Percentiles rank a stretch among this genome's conserved stretches.
Conservation (phyloP, 2,113 vertebrate genomes). For the Candoia aspera region DNA sequence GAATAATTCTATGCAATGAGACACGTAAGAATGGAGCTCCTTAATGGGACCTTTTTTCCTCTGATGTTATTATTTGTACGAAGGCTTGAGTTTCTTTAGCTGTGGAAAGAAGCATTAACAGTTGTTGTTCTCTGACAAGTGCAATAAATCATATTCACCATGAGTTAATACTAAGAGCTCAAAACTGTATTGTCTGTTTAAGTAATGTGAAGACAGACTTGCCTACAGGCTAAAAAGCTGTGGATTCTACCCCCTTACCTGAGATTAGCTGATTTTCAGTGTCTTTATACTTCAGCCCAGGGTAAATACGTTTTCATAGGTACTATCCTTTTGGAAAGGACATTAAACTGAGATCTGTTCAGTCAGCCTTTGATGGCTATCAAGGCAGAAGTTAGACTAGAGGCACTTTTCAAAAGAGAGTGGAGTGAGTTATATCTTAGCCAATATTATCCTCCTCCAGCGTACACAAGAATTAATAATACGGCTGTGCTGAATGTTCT, state of each 20-base stretch:
- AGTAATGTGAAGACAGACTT: conserved; percentile 8
- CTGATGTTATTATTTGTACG: neutral
- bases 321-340: conserved; percentile 10
- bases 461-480: conserved; percentile 21
- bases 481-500: neutral
- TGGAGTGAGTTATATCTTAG: neutral
- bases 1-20: neutral
- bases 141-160: conserved; percentile 22
- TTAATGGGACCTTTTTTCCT: neutral
- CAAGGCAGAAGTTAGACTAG: conserved; percentile 32
- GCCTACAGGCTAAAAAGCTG: conserved; percentile 6
- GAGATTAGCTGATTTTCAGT: conserved; percentile 33
- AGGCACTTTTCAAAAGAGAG: conserved; percentile 20
- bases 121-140: conserved; percentile 14
- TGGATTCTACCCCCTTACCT: conserved; percentile 29
- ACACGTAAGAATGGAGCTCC: neutral
- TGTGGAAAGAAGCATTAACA: neutral
- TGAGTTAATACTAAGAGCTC: conserved; percentile 21
- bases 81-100: conserved; percentile 9
- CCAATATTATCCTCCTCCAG: conserved; percentile 24
- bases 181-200: conserved; percentile 12
- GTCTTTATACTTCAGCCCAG: conserved; percentile 27
- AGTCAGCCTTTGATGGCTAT: conserved; percentile 15
- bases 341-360: conserved; percentile 25
- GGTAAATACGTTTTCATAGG: conserved; percentile 23